Evolutionary conservation across 2,888 invertebrate species (phyloP).

Genomic region (Meiosimyza decipiens): DNA sequence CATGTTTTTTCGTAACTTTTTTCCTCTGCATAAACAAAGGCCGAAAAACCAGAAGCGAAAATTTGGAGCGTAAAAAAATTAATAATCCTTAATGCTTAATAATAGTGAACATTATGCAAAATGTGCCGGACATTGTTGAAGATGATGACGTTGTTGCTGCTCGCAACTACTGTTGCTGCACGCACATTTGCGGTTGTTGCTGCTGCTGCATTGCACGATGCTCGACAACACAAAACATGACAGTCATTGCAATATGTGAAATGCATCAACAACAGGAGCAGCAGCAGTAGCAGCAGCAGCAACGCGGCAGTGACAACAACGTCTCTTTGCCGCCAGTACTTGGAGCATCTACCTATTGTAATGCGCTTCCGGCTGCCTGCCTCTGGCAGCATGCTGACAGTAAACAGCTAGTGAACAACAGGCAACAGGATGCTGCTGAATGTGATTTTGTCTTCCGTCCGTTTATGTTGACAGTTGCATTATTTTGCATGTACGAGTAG

Average conservation of each 20-base stretch:
- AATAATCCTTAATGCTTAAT: slow-evolving; percentile 3
- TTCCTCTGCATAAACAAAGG: not conserved
- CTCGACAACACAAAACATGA: slow-evolving; percentile 49
- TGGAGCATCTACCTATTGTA: slow-evolving; percentile 25
- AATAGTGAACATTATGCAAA: slow-evolving; percentile 3
- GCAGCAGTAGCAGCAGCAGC: not conserved
- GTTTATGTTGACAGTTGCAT: slow-evolving; percentile 1
- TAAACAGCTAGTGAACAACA: slow-evolving; percentile 22
- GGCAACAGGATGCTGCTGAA: slow-evolving; percentile 31
- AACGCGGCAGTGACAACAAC: not conserved
- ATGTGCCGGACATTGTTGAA: not conserved
- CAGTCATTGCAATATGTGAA: slow-evolving; percentile 44
- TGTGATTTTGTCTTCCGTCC: slow-evolving; percentile 32
- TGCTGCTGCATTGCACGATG: slow-evolving; percentile 37
- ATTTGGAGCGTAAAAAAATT: not conserved
- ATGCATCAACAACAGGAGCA: too few relatives aligned
- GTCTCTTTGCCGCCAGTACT: not conserved
- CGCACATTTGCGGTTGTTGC: slow-evolving; percentile 2
- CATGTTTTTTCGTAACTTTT: not conserved
- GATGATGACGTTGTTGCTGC: not conserved
- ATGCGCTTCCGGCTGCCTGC: slow-evolving; percentile 14
- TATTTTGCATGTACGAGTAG: not conserved
- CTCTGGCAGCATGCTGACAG: slow-evolving; percentile 18
- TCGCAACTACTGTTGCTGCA: not conserved
- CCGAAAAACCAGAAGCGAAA: slow-evolving; percentile 7